Evolutionary conservation across 2,888 invertebrate genomes (phyloP), one percentile per base, ranked within the genome.

Genomic region (Drosophila niveifrons): DNA sequence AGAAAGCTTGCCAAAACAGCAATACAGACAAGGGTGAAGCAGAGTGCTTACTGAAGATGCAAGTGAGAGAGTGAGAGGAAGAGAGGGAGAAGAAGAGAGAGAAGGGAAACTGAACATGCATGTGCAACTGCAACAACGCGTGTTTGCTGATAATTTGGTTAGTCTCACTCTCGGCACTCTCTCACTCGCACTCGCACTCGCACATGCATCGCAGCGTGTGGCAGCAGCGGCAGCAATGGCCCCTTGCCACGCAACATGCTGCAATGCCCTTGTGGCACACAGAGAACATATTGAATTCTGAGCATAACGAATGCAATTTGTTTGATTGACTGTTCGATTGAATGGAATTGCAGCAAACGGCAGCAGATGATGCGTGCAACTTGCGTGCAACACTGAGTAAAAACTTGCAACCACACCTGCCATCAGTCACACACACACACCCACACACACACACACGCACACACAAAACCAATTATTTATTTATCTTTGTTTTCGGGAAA

Each of bases 301-400:
- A 68, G 82, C 86, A 88, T 82, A 88, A 77, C 83, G 88, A 88
- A 85, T 88, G 86, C 88, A 88, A 83, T 83, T 83, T 85, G 72
- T 75, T 85, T 83, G 83, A 83, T 83, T 88, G 88, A 85, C 86
- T 83, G 86, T 80, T 83, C 80, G 83, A 83, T 88, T 88, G 86
- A 78, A 78, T 78, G 58, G 52, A 78, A 88, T 72, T 85, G 80
- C 74, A 87, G 53, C 78, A 62, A 78, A 50, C 59, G 39, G 53
- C 72, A 65, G 44, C 64, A 56, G 31, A 55, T 65, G 65, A 68
- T 67, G 67, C 31, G 39, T 59, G 56, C 23, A 23, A 23, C 51
- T 55, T 74, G 47, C 29, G 50, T 58, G 55, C 51, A 62, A 36
- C 10, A n/a, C 13, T 47, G 15, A 10, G 9, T 44, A 23, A 13